Percentiles rank a stretch among this genome's conserved stretches.
Conservation (phyloP, 2,797 vertebrate genomes). For the Pteropus rufus region DNA sequence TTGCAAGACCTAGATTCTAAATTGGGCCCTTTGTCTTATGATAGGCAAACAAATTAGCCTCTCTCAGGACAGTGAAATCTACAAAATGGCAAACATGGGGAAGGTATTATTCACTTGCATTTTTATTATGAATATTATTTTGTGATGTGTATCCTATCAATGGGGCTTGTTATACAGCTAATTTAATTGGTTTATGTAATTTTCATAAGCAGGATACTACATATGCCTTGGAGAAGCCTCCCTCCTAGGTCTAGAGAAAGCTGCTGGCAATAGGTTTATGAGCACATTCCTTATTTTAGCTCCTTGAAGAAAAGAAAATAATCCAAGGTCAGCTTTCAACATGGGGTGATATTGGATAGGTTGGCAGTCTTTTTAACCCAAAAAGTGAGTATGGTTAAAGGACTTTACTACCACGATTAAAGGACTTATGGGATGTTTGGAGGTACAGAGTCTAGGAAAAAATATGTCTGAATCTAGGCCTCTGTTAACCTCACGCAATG, state of each 20-base stretch:
- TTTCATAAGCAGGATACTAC: background rate
- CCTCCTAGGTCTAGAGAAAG: background rate
- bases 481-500: background rate
- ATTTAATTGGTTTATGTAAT: background rate
- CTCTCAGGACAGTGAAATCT: background rate
- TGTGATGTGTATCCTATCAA: background rate
- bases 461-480: background rate
- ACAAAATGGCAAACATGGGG: background rate
- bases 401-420: background rate
- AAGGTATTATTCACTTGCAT: background rate
- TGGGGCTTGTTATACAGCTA: background rate
- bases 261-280: background rate
- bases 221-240: background rate
- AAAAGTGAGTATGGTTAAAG: background rate
- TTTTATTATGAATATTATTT: conserved; percentile 26
- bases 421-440: background rate
- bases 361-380: background rate
- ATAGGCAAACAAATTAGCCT: background rate
- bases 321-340: background rate
- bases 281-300: background rate
- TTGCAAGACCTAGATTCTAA: background rate
- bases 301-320: background rate
- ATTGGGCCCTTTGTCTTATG: background rate
- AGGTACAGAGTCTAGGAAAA: background rate
- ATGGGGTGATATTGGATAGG: background rate